Evolutionary conservation across 1,140 invertebrate species (phyloP).

Genomic region (Copidosoma floridanum): DNA sequence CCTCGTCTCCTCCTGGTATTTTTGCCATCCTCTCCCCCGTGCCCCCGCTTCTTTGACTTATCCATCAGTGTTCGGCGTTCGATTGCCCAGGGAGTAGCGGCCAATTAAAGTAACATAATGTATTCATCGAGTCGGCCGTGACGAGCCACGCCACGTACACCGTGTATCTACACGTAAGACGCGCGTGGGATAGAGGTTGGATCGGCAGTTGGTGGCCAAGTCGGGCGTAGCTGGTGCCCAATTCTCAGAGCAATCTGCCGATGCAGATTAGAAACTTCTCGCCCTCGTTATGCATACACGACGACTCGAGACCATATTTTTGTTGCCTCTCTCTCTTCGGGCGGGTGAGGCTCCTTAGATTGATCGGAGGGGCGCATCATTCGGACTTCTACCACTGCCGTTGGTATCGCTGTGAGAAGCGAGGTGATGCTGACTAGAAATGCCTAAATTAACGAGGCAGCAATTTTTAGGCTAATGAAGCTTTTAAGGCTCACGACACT

Average conservation of each 20-base stretch:
- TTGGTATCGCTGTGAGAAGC: too few relatives aligned
- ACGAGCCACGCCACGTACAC: too few relatives aligned
- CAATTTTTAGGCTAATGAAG: constrained; percentile 3
- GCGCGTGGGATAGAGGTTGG: not conserved
- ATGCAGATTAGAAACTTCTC: constrained; percentile 46
- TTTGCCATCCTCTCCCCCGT: too few relatives aligned
- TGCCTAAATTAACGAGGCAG: not conserved
- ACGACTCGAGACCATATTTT: too few relatives aligned
- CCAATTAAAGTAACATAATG: constrained; percentile 48
- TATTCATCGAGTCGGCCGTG: constrained; percentile 48
- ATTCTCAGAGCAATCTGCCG: constrained; percentile 53
- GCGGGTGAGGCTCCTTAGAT: not conserved
- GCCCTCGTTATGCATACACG: not conserved
- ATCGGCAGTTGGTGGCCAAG: not conserved
- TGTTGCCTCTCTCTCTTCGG: not conserved
- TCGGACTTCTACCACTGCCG: not conserved
- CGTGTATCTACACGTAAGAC: too few relatives aligned
- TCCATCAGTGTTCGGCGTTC: constrained; percentile 1
- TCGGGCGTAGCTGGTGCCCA: too few relatives aligned
- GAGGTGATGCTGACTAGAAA: not conserved
- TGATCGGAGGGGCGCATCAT: constrained; percentile 4
- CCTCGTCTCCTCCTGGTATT: too few relatives aligned
- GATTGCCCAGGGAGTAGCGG: constrained; percentile 16
- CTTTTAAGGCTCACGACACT: constrained; percentile 1
- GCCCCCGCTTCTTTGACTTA: not conserved